Evolutionary conservation across 92 coral and sea anemone genomes (phyloP).

Genomic region (Porites lobata): DNA sequence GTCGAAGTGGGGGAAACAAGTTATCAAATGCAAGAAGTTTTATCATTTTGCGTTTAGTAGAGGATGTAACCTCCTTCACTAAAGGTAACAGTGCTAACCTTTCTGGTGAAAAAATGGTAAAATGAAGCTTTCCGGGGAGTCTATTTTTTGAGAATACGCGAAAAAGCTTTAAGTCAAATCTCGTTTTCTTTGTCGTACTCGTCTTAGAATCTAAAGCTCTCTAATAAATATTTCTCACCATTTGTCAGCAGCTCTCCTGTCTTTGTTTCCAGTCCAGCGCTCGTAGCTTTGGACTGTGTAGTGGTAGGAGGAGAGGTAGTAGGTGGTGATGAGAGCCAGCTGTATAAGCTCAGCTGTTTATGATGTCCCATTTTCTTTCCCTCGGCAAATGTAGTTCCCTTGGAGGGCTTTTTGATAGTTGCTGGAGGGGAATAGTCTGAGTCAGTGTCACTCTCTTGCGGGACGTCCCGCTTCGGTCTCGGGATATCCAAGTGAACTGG

Average conservation of each 20-base stretch:
- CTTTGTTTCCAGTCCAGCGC: constrained; percentile 35
- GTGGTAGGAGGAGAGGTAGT: constrained; percentile 89
- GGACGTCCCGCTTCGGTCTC: constrained; percentile 19
- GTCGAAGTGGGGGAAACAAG: no score
- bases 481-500: constrained; percentile 34
- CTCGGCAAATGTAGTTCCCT: constrained; percentile 38
- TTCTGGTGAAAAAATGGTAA: no score
- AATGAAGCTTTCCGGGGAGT: no score
- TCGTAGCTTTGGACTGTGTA: constrained; percentile 48
- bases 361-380: constrained; percentile 77
- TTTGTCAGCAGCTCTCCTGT: neutral
- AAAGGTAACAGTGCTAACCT: no score
- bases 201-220: no score
- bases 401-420: constrained; percentile 48
- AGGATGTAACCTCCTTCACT: no score
- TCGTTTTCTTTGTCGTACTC: no score
- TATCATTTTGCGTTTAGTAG: no score
- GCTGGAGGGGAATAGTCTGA: constrained; percentile 70
- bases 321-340: constrained; percentile 94
- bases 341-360: constrained; percentile 91
- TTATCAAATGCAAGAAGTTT: no score
- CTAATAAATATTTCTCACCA: neutral
- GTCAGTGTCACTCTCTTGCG: constrained; percentile 62
- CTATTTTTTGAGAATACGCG: no score
- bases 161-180: no score